Base-by-base conservation (phyloP, 2,797 vertebrate species). In the Catamblyrhynchus diadema region DNA sequence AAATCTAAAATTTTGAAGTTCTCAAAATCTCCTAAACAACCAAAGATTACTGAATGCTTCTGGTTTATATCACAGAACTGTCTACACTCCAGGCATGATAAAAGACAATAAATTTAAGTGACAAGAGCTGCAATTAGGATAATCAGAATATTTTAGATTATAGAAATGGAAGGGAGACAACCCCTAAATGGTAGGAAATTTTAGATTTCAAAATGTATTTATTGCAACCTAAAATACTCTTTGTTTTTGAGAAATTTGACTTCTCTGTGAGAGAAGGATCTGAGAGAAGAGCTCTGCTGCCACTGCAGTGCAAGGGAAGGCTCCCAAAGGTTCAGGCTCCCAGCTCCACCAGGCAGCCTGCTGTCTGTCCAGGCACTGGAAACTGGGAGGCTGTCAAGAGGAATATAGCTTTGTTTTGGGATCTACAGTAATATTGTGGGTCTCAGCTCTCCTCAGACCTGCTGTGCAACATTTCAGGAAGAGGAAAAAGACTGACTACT, bases 271-370 rank as follows among this genome's bases (percentile, higher is more conserved):
- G 6, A 42, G 17, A 75, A 75, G 14, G 73, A 57, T 45, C 44
- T 22, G 44, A 44, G 44, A 44, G 44, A 44, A 44, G 44, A 45
- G 41, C 10, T 75, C 33, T 60, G 14, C 20, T 60, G 20, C 19
- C 25, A 47, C 22, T 0, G 0, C 7, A 51, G 20, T 5, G 19
- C 12, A 75, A 79, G 32, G 27, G 27, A 59, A 75, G 28, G 25
- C 10, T 78, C 51, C 15, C 32, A 35, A 11, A 20, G 3, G 6
- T 39, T 62, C 62, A 79, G 44, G 51, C 24, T 79, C 54, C 47
- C 37, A 64, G 15, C 19, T 62, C 27, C 2, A 0, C 39, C 45
- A 33, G 35, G 27, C 23, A 89, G 59, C 15, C 67, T 54, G 12
- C 54, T 72, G 44, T 27, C 35, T 32, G 23, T 30, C 50, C 22